phyloP scores from a whole-genome alignment of 2,113 vertebrate species.

The Condylura cristata region DNA sequence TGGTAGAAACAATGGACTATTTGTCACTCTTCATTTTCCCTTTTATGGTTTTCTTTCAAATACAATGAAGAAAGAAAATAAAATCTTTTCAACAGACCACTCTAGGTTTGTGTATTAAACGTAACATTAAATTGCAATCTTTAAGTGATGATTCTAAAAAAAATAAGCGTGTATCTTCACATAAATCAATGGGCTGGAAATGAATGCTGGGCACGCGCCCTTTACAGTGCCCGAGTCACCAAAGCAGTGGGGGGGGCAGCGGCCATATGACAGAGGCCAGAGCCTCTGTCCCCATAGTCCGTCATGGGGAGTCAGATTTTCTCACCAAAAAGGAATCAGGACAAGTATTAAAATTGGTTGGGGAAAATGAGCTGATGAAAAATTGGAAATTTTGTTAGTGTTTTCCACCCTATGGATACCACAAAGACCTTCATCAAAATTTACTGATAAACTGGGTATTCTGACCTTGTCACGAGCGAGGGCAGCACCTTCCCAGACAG shows the following conservation, averaged over 20 bases:
- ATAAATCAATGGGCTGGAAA: not conserved
- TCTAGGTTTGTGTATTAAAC: not conserved
- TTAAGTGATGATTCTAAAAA: not conserved
- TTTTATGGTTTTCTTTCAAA: slow-evolving; percentile 72
- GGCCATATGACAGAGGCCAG: not conserved
- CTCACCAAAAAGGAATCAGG: not conserved
- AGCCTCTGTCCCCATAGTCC: no score
- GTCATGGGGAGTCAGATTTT: not conserved
- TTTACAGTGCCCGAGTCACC: not conserved
- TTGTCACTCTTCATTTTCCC: slow-evolving; percentile 54
- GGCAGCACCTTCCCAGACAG: not conserved
- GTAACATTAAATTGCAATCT: not conserved
- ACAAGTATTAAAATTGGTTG: not conserved
- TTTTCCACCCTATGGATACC: not conserved
- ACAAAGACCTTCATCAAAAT: not conserved
- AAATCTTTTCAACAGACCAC: not conserved
- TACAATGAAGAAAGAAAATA: slow-evolving; percentile 68
- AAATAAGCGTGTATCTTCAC: not conserved
- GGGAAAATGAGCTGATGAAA: not conserved
- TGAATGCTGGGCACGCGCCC: not conserved
- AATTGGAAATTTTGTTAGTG: not conserved
- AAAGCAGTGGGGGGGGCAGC: no score
- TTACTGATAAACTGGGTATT: not conserved
- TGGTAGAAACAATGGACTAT: slow-evolving; percentile 56
- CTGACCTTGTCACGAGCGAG: not conserved